A percentile compares a stretch with the other conserved stretches of the same genome.
phyloP scores from a whole-genome alignment of 2,797 vertebrate genomes.

The Acanthis flammea region DNA sequence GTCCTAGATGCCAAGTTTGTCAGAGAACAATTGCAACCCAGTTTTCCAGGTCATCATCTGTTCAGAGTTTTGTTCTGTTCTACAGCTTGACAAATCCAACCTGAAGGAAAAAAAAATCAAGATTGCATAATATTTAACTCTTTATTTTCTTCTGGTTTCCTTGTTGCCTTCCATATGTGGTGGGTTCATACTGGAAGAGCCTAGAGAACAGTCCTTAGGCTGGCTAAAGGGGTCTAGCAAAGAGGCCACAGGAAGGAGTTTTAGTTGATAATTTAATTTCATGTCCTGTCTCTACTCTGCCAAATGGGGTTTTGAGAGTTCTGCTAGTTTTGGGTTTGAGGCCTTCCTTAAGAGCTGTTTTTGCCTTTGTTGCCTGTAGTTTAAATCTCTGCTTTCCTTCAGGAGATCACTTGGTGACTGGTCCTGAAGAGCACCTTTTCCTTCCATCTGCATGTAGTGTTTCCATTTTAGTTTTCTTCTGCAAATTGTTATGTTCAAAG shows the following conservation, averaged over 20 bases:
- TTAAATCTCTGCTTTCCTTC: not conserved
- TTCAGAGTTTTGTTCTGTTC: not conserved
- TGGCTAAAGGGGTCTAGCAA: not conserved
- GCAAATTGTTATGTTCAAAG: not conserved
- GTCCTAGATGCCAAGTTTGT: not conserved
- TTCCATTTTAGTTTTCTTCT: not conserved
- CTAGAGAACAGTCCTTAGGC: not conserved
- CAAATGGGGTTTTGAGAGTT: not conserved
- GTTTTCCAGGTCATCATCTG: conserved; percentile 13
- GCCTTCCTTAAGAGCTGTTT: not conserved
- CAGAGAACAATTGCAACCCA: not conserved
- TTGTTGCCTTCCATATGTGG: not conserved
- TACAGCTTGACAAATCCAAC: not conserved
- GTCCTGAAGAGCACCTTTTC: not conserved
- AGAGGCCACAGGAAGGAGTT: not conserved
- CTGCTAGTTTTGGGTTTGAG: not conserved
- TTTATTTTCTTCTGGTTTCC: not conserved
- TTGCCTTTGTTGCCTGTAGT: not conserved
- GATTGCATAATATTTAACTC: not conserved
- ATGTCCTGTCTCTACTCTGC: not conserved
- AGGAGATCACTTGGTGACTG: not conserved
- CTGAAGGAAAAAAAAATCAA: not conserved
- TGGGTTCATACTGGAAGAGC: not conserved
- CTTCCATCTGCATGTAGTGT: not conserved
- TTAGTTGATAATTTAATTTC: not conserved